Percentiles rank a stretch among this genome's conserved stretches.
Evolutionary conservation across 2,888 invertebrate genomes (phyloP).

Genomic region (Caradrina clavipalpis): DNA sequence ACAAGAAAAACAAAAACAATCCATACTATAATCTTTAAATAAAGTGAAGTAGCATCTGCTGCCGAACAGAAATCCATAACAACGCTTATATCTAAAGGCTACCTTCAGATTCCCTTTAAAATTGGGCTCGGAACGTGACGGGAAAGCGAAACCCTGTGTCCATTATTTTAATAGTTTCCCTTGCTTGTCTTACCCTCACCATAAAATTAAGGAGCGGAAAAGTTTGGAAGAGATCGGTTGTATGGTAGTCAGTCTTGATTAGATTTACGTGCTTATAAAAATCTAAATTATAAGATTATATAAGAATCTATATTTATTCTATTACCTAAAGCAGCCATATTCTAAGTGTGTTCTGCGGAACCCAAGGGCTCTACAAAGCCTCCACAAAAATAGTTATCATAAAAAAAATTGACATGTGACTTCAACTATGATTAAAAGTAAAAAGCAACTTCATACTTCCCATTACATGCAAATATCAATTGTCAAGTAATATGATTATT

Average conservation of each 20-base stretch:
- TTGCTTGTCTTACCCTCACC: slow-evolving; percentile 67
- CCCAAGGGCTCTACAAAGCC: too few species aligned
- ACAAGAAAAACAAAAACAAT: slow-evolving; percentile 37
- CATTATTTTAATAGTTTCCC: slow-evolving; percentile 81
- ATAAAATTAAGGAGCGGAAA: slow-evolving; percentile 69
- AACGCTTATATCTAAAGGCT: slow-evolving; percentile 65
- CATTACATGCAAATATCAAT: too few species aligned
- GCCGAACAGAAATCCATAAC: slow-evolving; percentile 71
- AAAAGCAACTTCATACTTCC: too few species aligned
- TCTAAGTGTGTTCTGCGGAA: too few species aligned
- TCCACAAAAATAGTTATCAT: too few species aligned
- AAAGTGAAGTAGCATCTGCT: slow-evolving; percentile 72
- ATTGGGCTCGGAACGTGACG: slow-evolving; percentile 82
- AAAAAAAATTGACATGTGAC: too few species aligned
- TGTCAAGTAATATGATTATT: too few species aligned
- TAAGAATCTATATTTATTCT: too few species aligned
- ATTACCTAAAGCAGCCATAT: too few species aligned
- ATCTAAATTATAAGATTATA: too few species aligned
- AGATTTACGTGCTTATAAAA: slow-evolving; percentile 47
- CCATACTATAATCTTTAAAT: slow-evolving; percentile 39
- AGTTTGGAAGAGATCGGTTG: slow-evolving; percentile 48
- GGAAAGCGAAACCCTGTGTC: slow-evolving; percentile 74
- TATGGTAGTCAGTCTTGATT: slow-evolving; percentile 55
- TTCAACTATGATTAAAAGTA: too few species aligned
- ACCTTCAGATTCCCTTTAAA: slow-evolving; percentile 77